Evolutionary conservation across 2,888 invertebrate species (phyloP), one percentile per base, ranked within the genome.

Genomic region (Dicycla oo): DNA sequence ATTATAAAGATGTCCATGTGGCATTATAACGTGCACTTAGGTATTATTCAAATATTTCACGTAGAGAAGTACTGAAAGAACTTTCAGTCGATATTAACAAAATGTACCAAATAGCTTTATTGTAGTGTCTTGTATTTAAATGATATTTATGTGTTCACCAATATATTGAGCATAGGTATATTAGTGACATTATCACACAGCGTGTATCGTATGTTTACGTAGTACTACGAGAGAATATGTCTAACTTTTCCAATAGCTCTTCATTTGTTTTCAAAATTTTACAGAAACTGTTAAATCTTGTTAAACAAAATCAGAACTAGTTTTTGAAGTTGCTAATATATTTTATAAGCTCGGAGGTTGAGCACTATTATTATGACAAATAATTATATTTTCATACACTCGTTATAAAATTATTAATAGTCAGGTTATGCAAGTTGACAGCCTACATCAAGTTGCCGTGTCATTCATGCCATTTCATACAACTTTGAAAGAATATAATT

Each of bases 101-200:
- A 77, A 67, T 66, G 76, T 82, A 84, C 83, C 81, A 83, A 84
- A 81, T 81, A 80, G 73, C 64, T 80, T 66, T 67, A 66, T 63
- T 81, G 56, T 83, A 73, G 76, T 71, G 65, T 72, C 62, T 73
- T 80, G 53, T 81, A 78, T 73, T 73, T 79, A 63, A 72, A 67
- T 81, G 26, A 70, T 79, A 56, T 76, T 6, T 56, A 67, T 68
- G 47, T 72, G 71, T 70, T 72, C 45, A 65, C 66, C 47, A 57
- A 38, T 56, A 34, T 54, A 66, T 71, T 53, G 66, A 45, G n/a
- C 30, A 54, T 57, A 72, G 13, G 23, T 57, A 68, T 73, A 68
- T 57, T 53, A 58, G 43, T 57, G 56, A 47, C 23, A 26, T 20
- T 61, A 30, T 34, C 34, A 58, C 40, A 7, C n/a, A n/a, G n/a